Evolutionary conservation across 2,113 vertebrate species (phyloP).

Genomic region (Dascyllus trimaculatus): DNA sequence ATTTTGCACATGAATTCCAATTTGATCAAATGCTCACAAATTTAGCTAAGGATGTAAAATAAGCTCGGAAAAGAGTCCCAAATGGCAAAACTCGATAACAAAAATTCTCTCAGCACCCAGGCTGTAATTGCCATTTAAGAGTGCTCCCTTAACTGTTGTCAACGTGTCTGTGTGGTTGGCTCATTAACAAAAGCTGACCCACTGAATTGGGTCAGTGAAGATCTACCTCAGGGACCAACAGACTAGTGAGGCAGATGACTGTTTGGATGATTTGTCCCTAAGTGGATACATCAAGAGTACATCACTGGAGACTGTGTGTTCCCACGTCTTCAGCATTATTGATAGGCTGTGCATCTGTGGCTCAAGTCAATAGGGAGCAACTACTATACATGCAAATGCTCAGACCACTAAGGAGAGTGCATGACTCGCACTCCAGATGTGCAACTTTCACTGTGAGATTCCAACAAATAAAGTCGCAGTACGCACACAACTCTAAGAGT

Average conservation of each 20-base stretch:
- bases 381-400: conserved; percentile 59
- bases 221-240: conserved; percentile 67
- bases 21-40: conserved; percentile 42
- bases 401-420: conserved; percentile 4
- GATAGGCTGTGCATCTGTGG: conserved; percentile 60
- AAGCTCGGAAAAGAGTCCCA: conserved; percentile 33
- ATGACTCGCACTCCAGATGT: conserved; percentile 7
- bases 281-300: conserved; percentile 74
- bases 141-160: conserved; percentile 42
- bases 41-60: conserved; percentile 27
- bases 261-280: conserved; percentile 76
- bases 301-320: conserved; percentile 56
- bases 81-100: conserved; percentile 33
- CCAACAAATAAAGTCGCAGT: conserved; percentile 41
- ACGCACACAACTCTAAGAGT: conserved; percentile 40
- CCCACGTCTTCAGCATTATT: conserved; percentile 59
- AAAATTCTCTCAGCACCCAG: conserved; percentile 37
- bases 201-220: conserved; percentile 64
- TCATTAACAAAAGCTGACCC: conserved; percentile 81
- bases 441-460: neutral
- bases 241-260: conserved; percentile 76
- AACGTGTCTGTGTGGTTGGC: conserved; percentile 56
- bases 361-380: conserved; percentile 61
- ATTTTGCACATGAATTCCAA: conserved; percentile 48
- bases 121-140: conserved; percentile 34